phyloP scores from a whole-genome alignment of 2,888 invertebrate species.

The Cryptops parisi region DNA sequence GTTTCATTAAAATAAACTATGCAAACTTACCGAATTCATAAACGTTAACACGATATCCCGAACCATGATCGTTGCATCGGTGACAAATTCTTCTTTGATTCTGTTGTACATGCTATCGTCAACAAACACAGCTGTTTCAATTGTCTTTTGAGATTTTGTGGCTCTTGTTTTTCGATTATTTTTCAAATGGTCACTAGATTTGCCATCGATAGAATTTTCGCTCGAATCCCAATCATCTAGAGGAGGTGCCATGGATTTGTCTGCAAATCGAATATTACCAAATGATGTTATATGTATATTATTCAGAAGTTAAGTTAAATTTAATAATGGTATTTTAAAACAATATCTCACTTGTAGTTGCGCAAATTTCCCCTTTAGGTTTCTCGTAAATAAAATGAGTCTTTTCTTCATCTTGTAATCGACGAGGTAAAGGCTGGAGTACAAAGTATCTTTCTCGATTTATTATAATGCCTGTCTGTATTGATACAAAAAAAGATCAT shows the following conservation, averaged over 20 bases:
- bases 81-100: slow-evolving; percentile 4
- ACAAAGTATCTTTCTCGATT: not conserved
- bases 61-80: not conserved
- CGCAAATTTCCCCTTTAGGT: not conserved
- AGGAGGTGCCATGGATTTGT: not conserved
- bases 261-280: too few relatives aligned
- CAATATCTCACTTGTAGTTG: too few relatives aligned
- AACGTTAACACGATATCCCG: slow-evolving; percentile 9
- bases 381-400: not conserved
- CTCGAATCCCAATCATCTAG: too few relatives aligned
- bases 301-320: too few relatives aligned
- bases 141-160: not conserved
- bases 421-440: not conserved
- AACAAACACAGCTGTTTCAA: slow-evolving; percentile 15
- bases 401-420: not conserved
- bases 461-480: not conserved
- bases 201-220: not conserved
- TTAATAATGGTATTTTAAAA: too few relatives aligned
- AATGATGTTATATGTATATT: too few relatives aligned
- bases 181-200: not conserved
- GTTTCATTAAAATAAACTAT: too few relatives aligned
- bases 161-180: not conserved
- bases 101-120: slow-evolving; percentile 10
- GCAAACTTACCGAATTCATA: slow-evolving; percentile 14
- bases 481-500: not conserved